Percentiles rank a stretch among this genome's conserved stretches.
phyloP scores from a whole-genome alignment of 2,888 invertebrate species.

The Pherbina coryleti region DNA sequence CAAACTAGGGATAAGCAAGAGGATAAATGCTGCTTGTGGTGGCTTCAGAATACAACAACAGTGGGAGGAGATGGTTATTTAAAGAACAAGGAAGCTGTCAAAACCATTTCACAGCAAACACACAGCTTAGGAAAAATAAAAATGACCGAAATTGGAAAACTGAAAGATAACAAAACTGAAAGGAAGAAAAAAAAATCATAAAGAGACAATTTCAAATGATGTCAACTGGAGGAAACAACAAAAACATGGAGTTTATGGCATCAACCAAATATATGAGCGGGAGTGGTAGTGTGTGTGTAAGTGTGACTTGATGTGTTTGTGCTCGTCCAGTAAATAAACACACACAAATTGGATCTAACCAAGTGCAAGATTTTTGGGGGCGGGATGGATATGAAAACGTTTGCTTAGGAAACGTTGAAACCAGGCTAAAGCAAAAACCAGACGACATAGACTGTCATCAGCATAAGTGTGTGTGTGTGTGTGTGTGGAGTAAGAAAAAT shows the following conservation, averaged over 20 bases:
- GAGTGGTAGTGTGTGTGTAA: not conserved
- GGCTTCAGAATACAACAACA: too few relatives aligned
- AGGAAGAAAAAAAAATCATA: not conserved
- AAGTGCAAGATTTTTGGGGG: constrained; percentile 1
- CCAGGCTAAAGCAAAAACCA: not conserved
- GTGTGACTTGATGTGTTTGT: not conserved
- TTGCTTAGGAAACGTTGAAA: not conserved
- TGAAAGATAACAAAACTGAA: constrained; percentile 7
- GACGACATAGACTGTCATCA: constrained; percentile 22
- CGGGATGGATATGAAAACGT: not conserved
- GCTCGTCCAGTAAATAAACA: constrained; percentile 22
- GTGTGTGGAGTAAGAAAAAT: not conserved
- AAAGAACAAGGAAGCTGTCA: constrained; percentile 20
- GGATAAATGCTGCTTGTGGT: too few relatives aligned
- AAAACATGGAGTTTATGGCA: not conserved
- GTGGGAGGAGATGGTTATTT: not conserved
- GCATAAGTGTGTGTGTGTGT: too few relatives aligned
- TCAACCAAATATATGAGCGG: too few relatives aligned
- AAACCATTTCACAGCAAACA: constrained; percentile 23
- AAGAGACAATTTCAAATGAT: not conserved
- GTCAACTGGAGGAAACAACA: not conserved
- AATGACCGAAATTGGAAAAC: constrained; percentile 5
- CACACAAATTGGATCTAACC: constrained; percentile 29
- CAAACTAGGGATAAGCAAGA: too few relatives aligned
- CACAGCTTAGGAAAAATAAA: constrained; percentile 11